A percentile compares a stretch with the other conserved stretches of the same genome.
phyloP scores from a whole-genome alignment of 2,888 invertebrate genomes.

The Rhorus exstirpatorius region DNA sequence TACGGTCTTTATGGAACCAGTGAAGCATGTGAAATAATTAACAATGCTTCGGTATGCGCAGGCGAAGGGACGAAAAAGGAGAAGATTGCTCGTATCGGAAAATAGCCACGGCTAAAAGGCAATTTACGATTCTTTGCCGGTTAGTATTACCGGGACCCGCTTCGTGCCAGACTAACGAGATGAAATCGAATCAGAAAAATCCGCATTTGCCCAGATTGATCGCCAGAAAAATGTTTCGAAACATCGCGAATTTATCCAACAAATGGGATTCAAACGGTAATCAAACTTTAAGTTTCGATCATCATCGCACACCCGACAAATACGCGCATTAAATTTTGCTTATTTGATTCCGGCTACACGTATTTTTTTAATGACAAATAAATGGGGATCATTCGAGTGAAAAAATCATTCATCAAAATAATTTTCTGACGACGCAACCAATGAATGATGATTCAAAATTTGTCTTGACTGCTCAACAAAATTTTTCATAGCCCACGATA shows the following conservation, averaged over 20 bases:
- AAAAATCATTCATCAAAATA: too few relatives aligned
- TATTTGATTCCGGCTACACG: too few relatives aligned
- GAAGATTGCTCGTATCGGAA: slow-evolving; percentile 34
- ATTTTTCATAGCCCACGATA: too few relatives aligned
- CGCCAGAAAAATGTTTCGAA: background rate
- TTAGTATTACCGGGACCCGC: slow-evolving; percentile 15
- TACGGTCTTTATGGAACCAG: slow-evolving; percentile 26
- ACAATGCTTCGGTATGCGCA: slow-evolving; percentile 11
- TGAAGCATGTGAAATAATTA: background rate
- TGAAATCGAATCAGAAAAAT: slow-evolving; percentile 27
- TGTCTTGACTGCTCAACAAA: too few relatives aligned
- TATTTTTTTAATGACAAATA: too few relatives aligned
- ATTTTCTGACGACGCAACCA: too few relatives aligned
- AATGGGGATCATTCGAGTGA: too few relatives aligned
- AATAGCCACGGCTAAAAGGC: slow-evolving; percentile 32
- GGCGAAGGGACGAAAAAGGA: background rate
- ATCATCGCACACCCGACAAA: too few relatives aligned
- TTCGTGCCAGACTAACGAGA: slow-evolving; percentile 40
- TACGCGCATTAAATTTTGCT: too few relatives aligned
- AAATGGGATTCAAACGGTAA: background rate
- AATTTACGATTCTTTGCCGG: slow-evolving; percentile 39
- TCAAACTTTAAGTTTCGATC: background rate
- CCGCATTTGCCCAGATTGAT: slow-evolving; percentile 4
- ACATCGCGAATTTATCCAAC: background rate
- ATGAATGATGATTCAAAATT: too few relatives aligned